Conservation (phyloP, 1,140 invertebrate species). For the Diabrotica virgifera region DNA sequence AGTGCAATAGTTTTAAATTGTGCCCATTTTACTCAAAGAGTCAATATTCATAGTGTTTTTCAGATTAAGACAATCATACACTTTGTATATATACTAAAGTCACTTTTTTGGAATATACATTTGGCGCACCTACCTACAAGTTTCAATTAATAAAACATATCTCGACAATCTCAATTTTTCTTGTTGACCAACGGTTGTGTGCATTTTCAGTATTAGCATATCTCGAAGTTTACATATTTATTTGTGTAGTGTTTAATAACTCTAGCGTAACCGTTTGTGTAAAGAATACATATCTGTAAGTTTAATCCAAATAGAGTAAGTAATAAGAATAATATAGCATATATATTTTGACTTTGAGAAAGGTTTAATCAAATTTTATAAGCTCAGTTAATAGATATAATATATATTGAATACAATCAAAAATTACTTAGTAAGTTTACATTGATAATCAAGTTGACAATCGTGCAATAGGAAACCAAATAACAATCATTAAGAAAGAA, state of each 20-base stretch:
- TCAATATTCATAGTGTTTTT: constrained; percentile 17
- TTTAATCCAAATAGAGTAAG: constrained; percentile 1
- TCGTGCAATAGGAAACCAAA: background rate
- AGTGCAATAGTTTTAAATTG: constrained; percentile 20
- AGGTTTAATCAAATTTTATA: constrained; percentile 9
- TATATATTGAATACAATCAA: constrained; percentile 23
- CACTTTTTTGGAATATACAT: background rate
- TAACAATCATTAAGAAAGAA: constrained; percentile 17
- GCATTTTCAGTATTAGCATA: constrained; percentile 29
- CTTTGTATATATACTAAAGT: constrained; percentile 12
- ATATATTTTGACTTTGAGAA: constrained; percentile 26
- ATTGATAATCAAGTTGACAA: background rate
- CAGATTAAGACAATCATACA: constrained; percentile 17
- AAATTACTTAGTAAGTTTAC: constrained; percentile 19
- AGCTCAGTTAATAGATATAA: constrained; percentile 17
- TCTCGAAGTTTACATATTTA: no score
- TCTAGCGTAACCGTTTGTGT: constrained; percentile 21
- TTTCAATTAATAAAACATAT: constrained; percentile 43
- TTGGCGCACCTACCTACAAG: constrained; percentile 35
- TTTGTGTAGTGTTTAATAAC: constrained; percentile 8
- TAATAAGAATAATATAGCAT: constrained; percentile 24
- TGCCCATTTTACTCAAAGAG: constrained; percentile 9
- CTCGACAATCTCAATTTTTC: constrained; percentile 21
- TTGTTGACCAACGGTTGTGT: constrained; percentile 27
- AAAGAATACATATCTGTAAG: constrained; percentile 31